Conservation (phyloP, 2,113 vertebrate genomes). For the Prunella fulvescens region DNA sequence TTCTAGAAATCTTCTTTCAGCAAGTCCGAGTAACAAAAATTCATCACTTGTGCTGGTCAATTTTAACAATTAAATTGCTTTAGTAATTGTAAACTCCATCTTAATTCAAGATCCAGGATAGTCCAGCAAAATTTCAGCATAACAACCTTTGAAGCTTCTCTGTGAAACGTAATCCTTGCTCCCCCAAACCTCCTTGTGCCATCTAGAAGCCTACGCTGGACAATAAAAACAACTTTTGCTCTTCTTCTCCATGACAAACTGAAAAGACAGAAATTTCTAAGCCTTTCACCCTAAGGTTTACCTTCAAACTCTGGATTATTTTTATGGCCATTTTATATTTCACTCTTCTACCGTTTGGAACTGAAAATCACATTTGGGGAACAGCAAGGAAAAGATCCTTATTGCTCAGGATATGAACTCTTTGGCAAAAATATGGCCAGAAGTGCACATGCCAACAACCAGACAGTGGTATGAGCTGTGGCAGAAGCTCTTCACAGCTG, state of each 20-base stretch:
- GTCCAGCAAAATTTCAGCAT: background rate
- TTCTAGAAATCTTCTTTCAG: background rate
- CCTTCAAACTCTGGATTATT: background rate
- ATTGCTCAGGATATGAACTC: background rate
- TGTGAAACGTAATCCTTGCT: background rate
- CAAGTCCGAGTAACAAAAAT: background rate
- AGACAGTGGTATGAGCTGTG: background rate
- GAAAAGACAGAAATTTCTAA: background rate
- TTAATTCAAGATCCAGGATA: background rate
- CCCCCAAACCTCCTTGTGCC: background rate
- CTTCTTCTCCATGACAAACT: background rate
- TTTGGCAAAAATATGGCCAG: background rate
- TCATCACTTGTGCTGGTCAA: background rate
- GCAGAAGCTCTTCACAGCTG: background rate
- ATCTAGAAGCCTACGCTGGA: background rate
- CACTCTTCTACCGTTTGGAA: background rate
- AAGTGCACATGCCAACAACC: background rate
- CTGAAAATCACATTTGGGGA: background rate
- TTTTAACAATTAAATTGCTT: accelerated
- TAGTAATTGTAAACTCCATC: background rate
- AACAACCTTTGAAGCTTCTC: background rate
- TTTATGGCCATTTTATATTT: background rate
- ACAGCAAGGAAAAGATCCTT: background rate
- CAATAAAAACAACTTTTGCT: background rate
- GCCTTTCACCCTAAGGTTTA: background rate